Evolutionary conservation across 2,797 vertebrate genomes (phyloP), one percentile per base, ranked within the genome.

Genomic region (Telmatherina bonti): DNA sequence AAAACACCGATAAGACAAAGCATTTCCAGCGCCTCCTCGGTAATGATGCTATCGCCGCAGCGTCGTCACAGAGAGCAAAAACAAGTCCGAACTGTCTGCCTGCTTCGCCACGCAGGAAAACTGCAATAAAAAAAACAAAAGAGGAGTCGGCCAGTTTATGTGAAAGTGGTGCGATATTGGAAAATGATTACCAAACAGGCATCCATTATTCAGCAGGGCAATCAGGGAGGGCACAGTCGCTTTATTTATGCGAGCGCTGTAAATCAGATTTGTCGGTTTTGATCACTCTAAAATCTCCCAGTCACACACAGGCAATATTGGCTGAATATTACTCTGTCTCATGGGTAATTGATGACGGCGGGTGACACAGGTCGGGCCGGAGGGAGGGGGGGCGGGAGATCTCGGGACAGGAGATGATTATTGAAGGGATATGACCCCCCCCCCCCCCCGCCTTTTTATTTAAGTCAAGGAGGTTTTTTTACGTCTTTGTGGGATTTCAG

Each of bases 231-330:
- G 90, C 85, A 83, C 86, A 70, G 75, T 82, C 90, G 90, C 90
- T 93, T 93, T 93, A 93, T 94, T 93, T 94, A 91, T 90, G 89
- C 89, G 70, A 82, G 91, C 87, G 88, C 92, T 91, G 89, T 93
- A 94, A 94, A 95, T 94, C 92, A 86, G 88, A 94, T 95, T 94
- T 94, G 94, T 95, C 93, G 78, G 84, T 93, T 94, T 90, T 93
- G 92, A 95, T 95, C 92, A 92, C 88, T 90, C 83, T 90, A 88
- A 93, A 93, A 89, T 93, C 89, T 92, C 86, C 81, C 81, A 89
- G 90, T 93, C 92, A 91, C 92, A 91, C 76, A 47, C 66, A 24
- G 76, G 91, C 92, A 91, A 93, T 93, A 94, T 94, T 92, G 91
- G 89, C 70, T 72, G 86, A 93, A 93, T 92, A 94, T 92, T 92